Evolutionary conservation across 2,888 invertebrate species (phyloP).

Genomic region (Megaustenia siamemsis): DNA sequence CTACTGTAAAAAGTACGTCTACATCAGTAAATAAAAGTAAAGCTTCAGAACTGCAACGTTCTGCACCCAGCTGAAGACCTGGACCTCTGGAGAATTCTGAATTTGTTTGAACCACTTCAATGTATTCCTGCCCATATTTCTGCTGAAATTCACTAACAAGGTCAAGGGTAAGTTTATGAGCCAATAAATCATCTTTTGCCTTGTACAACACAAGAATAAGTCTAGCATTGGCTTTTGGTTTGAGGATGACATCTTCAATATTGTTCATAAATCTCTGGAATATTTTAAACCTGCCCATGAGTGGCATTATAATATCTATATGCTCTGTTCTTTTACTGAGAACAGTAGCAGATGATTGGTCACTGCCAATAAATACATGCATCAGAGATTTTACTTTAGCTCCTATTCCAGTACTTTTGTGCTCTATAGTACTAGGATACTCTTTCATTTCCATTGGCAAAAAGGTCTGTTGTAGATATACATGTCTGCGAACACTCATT

Average conservation of each 20-base stretch:
- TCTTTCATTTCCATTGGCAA: slow-evolving; percentile 82
- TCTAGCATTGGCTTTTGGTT: slow-evolving; percentile 83
- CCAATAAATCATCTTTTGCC: slow-evolving; percentile 75
- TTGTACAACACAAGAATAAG: slow-evolving; percentile 88
- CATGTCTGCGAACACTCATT: slow-evolving; percentile 94
- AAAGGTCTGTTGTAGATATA: slow-evolving; percentile 95
- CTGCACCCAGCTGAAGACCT: slow-evolving; percentile 75
- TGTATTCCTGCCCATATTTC: slow-evolving; percentile 68
- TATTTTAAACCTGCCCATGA: slow-evolving; percentile 89
- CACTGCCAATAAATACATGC: slow-evolving; percentile 56
- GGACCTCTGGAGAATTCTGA: slow-evolving; percentile 76
- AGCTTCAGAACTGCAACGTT: slow-evolving; percentile 83
- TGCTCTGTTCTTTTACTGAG: slow-evolving; percentile 63
- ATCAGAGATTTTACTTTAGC: slow-evolving; percentile 58
- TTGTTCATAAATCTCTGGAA: slow-evolving; percentile 91
- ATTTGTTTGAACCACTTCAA: slow-evolving; percentile 73
- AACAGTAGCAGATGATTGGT: background rate
- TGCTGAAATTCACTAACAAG: slow-evolving; percentile 70
- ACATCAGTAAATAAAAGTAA: slow-evolving; percentile 96
- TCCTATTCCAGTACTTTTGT: slow-evolving; percentile 41
- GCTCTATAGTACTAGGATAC: slow-evolving; percentile 54
- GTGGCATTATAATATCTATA: slow-evolving; percentile 88
- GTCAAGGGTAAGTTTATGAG: slow-evolving; percentile 65
- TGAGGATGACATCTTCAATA: slow-evolving; percentile 89
- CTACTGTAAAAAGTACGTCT: slow-evolving; percentile 91